These are phyloP conservation scores for Seriola quinqueradiata DNA, from an alignment of 2,113 vertebrate genomes.

Conservation along the genomic window DNA sequence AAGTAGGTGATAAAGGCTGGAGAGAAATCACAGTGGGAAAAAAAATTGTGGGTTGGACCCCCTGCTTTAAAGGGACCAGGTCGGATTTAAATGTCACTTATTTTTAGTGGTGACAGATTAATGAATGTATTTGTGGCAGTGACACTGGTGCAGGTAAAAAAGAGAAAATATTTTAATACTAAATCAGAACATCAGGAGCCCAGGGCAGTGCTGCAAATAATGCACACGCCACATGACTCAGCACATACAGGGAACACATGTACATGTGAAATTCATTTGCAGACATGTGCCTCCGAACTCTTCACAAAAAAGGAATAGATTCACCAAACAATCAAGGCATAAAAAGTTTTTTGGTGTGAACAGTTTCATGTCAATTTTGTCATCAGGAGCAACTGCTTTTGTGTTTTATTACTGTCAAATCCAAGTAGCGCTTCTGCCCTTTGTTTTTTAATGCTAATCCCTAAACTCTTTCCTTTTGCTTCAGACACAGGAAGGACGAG, in stretches of 20 bases:
- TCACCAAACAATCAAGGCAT: background rate
- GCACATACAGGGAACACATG: background rate
- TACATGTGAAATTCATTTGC: background rate
- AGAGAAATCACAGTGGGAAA: too few species aligned
- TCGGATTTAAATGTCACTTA: too few species aligned
- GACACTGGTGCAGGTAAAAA: background rate
- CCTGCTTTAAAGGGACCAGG: background rate
- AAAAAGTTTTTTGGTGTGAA: background rate
- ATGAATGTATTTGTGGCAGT: background rate
- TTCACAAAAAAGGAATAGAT: background rate
- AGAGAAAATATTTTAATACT: background rate
- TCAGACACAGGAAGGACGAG: conserved; percentile 96
- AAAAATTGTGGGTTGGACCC: too few species aligned
- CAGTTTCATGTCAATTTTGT: background rate
- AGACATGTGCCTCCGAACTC: background rate
- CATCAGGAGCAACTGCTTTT: background rate
- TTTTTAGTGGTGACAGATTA: too few species aligned
- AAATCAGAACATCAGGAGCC: background rate
- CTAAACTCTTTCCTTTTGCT: background rate
- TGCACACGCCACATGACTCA: background rate
- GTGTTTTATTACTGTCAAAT: background rate
- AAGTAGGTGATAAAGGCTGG: background rate
- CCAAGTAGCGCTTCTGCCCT: background rate
- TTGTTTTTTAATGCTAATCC: background rate
- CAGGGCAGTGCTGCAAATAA: background rate